Evolutionary conservation across 2,113 vertebrate genomes (phyloP).

Genomic region (Electrona antarctica): DNA sequence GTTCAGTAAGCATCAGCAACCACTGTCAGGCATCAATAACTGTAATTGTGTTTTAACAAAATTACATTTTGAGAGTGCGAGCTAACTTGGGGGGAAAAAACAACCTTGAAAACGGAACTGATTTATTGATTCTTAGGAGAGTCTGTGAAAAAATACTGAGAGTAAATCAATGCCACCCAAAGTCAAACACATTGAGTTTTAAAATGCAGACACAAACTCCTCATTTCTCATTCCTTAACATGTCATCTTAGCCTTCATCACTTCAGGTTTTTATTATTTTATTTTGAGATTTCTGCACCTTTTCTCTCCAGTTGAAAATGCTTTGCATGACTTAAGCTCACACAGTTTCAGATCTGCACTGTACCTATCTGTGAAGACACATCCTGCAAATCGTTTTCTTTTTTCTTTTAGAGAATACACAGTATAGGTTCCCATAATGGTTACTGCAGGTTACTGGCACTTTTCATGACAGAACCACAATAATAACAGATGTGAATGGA

Average conservation of each 20-base stretch:
- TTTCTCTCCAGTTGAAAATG: slow-evolving; percentile 20
- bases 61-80: neutral
- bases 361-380: too few relatives aligned
- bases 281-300: neutral
- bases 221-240: too few relatives aligned
- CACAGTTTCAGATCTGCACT: neutral
- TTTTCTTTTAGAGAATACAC: too few relatives aligned
- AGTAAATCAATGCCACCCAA: too few relatives aligned
- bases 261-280: neutral
- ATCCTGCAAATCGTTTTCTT: too few relatives aligned
- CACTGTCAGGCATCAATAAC: neutral
- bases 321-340: slow-evolving; percentile 23
- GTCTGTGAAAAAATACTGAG: too few relatives aligned
- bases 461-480: slow-evolving; percentile 47
- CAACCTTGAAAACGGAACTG: slow-evolving; percentile 1
- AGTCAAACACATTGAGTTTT: too few relatives aligned
- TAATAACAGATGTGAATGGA: slow-evolving; percentile 15
- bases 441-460: slow-evolving; percentile 4
- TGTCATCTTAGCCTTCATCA: neutral
- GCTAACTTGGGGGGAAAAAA: neutral
- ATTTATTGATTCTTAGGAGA: neutral
- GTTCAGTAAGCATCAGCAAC: neutral
- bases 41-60: neutral
- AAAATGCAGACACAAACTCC: too few relatives aligned
- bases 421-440: too few relatives aligned